Conservation (phyloP, 2,113 vertebrate species). For the Pygoscelis adeliae region DNA sequence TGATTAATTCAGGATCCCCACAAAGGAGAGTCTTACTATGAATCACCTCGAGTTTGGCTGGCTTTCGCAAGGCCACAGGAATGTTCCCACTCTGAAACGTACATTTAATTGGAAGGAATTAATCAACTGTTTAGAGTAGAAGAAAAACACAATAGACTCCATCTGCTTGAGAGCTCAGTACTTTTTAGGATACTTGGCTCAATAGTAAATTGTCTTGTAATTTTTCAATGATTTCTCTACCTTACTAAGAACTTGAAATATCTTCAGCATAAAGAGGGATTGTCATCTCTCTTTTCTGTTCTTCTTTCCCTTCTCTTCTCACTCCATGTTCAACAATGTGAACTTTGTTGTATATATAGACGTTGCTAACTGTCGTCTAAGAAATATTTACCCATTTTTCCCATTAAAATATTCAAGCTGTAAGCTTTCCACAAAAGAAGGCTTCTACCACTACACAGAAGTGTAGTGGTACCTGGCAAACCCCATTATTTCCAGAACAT, state of each 20-base stretch:
- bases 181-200: not conserved
- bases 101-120: constrained; percentile 13
- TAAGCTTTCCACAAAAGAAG: not conserved
- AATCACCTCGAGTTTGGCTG: not conserved
- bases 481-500: not conserved
- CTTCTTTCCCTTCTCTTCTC: not conserved
- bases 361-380: not conserved
- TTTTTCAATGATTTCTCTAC: not conserved
- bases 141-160: not conserved
- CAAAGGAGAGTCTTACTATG: not conserved
- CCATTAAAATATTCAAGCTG: not conserved
- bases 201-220: not conserved
- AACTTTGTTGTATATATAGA: not conserved
- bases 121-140: not conserved
- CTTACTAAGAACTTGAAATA: not conserved
- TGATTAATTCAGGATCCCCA: not conserved
- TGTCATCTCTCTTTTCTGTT: not conserved
- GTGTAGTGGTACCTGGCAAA: not conserved
- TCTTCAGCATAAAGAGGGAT: not conserved
- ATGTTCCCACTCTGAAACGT: not conserved
- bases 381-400: not conserved
- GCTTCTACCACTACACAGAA: not conserved
- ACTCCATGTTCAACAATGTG: not conserved
- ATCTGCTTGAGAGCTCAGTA: not conserved
- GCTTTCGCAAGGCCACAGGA: constrained; percentile 2